Evolutionary conservation across 2,113 vertebrate species (phyloP).

Genomic region (Cynoglossus semilaevis): DNA sequence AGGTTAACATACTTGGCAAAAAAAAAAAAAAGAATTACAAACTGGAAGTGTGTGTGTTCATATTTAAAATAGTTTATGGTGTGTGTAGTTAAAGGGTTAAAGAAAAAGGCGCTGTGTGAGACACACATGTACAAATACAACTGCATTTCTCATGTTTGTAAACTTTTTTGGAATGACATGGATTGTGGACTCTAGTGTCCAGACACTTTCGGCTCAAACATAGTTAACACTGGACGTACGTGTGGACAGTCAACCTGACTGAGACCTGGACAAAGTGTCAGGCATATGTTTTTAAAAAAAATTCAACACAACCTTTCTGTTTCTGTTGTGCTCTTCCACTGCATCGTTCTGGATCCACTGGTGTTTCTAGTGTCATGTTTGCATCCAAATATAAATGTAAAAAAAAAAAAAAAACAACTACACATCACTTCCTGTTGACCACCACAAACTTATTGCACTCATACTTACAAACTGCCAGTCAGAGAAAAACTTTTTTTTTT

Average conservation of each 20-base stretch:
- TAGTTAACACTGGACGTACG: background rate
- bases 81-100: conserved; percentile 1
- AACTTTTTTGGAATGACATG: background rate
- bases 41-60: background rate
- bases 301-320: conserved; percentile 10
- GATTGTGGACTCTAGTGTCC: background rate
- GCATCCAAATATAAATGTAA: conserved; percentile 3
- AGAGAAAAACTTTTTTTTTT: background rate
- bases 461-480: conserved; percentile 16
- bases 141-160: background rate
- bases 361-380: conserved; percentile 27
- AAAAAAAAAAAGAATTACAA: background rate
- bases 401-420: conserved; percentile 1
- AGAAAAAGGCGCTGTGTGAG: conserved; percentile 6
- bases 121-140: conserved; percentile 1
- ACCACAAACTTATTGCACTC: conserved; percentile 9
- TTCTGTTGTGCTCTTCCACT: conserved; percentile 14
- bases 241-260: background rate
- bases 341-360: conserved; percentile 4
- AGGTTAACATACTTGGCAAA: conserved; percentile 4
- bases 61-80: conserved; percentile 3
- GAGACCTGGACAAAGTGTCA: conserved; percentile 9
- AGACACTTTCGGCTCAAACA: background rate
- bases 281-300: conserved; percentile 3
- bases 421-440: no score